phyloP scores from a whole-genome alignment of 2,888 invertebrate species.

The Hirtodrosophila confusa region DNA sequence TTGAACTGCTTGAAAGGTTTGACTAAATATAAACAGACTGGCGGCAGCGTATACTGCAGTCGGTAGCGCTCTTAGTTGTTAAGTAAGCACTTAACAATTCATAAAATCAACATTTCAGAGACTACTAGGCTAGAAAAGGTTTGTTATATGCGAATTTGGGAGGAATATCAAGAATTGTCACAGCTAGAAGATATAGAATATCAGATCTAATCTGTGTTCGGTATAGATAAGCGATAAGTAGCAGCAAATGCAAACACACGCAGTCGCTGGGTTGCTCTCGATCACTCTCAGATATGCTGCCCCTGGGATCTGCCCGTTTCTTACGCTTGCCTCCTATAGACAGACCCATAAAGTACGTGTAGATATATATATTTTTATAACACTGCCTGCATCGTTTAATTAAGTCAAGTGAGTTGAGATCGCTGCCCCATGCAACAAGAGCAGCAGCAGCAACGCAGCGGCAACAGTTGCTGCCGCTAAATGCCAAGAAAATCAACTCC shows the following conservation, averaged over 20 bases:
- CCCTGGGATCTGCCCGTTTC: conserved; percentile 52
- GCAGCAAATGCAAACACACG: conserved; percentile 25
- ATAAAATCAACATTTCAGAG: too few species aligned
- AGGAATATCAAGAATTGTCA: background rate
- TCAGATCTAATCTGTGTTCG: conserved; percentile 17
- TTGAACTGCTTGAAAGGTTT: too few species aligned
- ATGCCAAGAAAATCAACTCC: conserved; percentile 61
- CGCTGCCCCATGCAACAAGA: conserved; percentile 58
- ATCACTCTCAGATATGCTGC: conserved; percentile 25
- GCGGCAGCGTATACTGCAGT: too few species aligned
- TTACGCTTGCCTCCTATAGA: conserved; percentile 52
- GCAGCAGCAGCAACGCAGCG: conserved; percentile 11
- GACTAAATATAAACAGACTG: too few species aligned
- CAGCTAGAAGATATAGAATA: conserved; percentile 2
- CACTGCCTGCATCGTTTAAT: conserved; percentile 72
- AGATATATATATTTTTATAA: conserved; percentile 56
- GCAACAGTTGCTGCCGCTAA: conserved; percentile 62
- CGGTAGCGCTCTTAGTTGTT: too few species aligned
- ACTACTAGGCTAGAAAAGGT: too few species aligned
- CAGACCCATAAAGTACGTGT: conserved; percentile 29
- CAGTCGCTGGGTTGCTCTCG: conserved; percentile 7
- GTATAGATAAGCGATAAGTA: conserved; percentile 42
- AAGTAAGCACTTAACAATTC: too few species aligned
- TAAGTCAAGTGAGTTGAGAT: conserved; percentile 79
- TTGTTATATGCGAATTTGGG: too few species aligned